Percentiles rank a stretch among this genome's conserved stretches.
Evolutionary conservation across 1,140 invertebrate species (phyloP).

Genomic region (Holotrichia oblita): DNA sequence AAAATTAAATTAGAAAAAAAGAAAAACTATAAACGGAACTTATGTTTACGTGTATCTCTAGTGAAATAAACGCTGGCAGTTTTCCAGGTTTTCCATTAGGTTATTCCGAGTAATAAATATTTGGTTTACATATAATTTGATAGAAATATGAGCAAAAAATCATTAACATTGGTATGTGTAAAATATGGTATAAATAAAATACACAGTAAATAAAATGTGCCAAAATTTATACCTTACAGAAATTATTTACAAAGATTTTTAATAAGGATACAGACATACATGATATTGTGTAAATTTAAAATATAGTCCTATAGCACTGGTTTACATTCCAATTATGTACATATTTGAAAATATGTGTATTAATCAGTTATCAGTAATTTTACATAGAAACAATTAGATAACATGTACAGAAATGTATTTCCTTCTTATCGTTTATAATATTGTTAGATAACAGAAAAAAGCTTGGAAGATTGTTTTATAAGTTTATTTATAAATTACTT

Average conservation of each 20-base stretch:
- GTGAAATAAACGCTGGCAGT: conserved; percentile 27
- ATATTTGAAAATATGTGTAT: no score
- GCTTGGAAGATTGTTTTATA: no score
- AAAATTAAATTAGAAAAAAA: conserved; percentile 4
- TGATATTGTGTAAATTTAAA: not conserved
- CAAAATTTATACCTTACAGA: not conserved
- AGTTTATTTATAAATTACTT: no score
- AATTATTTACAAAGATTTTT: conserved; percentile 20
- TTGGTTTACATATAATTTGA: conserved; percentile 17
- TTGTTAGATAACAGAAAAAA: no score
- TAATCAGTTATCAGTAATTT: no score
- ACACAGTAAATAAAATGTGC: not conserved
- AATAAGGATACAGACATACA: not conserved
- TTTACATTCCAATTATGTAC: not conserved
- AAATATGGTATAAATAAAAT: not conserved
- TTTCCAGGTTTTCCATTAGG: conserved; percentile 22
- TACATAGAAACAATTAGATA: no score
- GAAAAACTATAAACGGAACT: conserved; percentile 14
- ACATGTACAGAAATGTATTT: no score
- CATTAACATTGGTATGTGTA: conserved; percentile 20
- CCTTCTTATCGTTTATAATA: no score
- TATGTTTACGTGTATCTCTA: conserved; percentile 23
- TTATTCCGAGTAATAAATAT: conserved; percentile 29
- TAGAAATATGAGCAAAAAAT: conserved; percentile 20
- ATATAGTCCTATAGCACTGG: not conserved